Conservation (phyloP, 2,888 invertebrate species). For the Chrysolina haemoptera region DNA sequence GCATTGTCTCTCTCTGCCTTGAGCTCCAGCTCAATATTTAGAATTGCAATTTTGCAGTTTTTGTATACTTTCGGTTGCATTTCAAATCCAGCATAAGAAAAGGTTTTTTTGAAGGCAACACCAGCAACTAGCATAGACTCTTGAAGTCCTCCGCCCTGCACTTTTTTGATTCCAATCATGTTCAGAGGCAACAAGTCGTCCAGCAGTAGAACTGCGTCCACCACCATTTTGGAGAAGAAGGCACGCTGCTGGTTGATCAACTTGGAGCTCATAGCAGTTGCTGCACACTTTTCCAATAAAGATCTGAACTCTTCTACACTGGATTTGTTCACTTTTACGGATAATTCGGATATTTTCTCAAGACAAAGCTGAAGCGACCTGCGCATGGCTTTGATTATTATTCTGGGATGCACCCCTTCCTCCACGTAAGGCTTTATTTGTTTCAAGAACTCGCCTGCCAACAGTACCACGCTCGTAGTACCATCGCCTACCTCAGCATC, state of each 20-base stretch:
- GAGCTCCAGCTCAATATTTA: constrained; percentile 97
- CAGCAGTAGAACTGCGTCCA: constrained; percentile 93
- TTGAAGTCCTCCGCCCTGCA: constrained; percentile 81
- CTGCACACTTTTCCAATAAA: constrained; percentile 90
- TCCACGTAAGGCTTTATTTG: constrained; percentile 96
- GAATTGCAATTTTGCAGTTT: constrained; percentile 92
- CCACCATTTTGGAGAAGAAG: constrained; percentile 97
- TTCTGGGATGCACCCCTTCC: constrained; percentile 95
- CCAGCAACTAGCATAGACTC: constrained; percentile 94
- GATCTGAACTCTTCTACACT: constrained; percentile 76
- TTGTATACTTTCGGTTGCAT: constrained; percentile 98
- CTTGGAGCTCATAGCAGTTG: constrained; percentile 97
- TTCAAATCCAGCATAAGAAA: constrained; percentile 99
- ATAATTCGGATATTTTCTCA: constrained; percentile 86
- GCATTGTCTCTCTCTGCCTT: constrained; percentile 99
- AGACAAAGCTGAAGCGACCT: constrained; percentile 87
- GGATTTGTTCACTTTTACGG: constrained; percentile 83
- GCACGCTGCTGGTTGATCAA: constrained; percentile 95
- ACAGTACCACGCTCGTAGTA: constrained; percentile 95
- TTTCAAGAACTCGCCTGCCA: constrained; percentile 96
- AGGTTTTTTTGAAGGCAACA: constrained; percentile 99
- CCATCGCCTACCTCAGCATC: constrained; percentile 99
- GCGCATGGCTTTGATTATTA: constrained; percentile 91
- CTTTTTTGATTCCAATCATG: constrained; percentile 99
- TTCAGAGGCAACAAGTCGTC: constrained; percentile 94